These are phyloP conservation scores for Hiodon alosoides DNA, from an alignment of 2,113 vertebrate species.

Conservation along the genomic window DNA sequence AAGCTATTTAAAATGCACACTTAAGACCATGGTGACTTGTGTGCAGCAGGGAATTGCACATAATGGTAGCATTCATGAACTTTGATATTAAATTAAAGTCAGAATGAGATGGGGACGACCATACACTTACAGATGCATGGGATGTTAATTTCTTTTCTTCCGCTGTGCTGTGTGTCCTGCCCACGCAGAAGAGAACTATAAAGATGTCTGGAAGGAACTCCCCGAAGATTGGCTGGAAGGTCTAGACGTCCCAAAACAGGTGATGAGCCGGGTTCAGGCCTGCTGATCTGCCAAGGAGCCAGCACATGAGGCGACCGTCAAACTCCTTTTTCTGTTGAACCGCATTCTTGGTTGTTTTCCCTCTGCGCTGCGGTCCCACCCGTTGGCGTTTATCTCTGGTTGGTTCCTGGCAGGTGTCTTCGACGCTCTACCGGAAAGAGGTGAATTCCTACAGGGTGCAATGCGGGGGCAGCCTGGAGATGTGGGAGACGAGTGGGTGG, in stretches of 20 bases:
- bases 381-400: neutral
- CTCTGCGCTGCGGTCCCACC: too few species aligned
- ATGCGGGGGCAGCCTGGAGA: conserved; percentile 39
- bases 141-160: neutral
- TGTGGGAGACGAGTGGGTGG: conserved; percentile 42
- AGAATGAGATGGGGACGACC: too few species aligned
- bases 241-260: conserved; percentile 30
- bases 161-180: neutral
- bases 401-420: conserved; percentile 29
- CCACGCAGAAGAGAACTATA: conserved; percentile 29
- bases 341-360: too few species aligned
- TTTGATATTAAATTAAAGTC: too few species aligned
- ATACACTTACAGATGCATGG: neutral
- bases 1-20: too few species aligned
- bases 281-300: neutral
- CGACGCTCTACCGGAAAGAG: conserved; percentile 20
- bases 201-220: conserved; percentile 36
- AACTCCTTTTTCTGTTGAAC: too few species aligned
- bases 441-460: conserved; percentile 38
- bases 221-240: conserved; percentile 35
- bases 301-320: too few species aligned
- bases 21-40: too few species aligned
- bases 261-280: conserved; percentile 1
- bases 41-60: too few species aligned
- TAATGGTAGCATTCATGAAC: too few species aligned